These are phyloP conservation scores for Porphyrio hochstetteri DNA, from an alignment of 2,113 vertebrate species.

Conservation along the genomic window DNA sequence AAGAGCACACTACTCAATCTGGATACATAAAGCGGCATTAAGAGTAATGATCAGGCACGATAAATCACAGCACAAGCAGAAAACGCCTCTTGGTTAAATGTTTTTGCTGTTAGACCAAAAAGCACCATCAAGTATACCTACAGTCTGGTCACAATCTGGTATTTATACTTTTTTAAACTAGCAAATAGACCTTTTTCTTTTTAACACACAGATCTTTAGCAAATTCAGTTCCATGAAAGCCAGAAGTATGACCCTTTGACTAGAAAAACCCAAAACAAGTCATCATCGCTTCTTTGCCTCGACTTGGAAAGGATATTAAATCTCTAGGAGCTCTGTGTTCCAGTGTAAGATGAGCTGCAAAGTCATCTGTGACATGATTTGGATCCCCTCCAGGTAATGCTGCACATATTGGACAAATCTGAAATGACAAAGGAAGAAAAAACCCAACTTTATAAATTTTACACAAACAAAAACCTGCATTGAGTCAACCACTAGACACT, in stretches of 20 bases:
- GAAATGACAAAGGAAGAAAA: slow-evolving; percentile 66
- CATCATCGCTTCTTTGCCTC: background rate
- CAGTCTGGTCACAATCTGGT: background rate
- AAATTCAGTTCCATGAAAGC: background rate
- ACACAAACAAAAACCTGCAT: background rate
- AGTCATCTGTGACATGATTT: slow-evolving; percentile 99
- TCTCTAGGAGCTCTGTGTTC: slow-evolving; percentile 99
- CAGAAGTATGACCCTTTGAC: background rate
- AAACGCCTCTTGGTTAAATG: background rate
- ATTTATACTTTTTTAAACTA: background rate
- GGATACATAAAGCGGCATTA: background rate
- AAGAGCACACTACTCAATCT: background rate
- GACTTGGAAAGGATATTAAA: slow-evolving; percentile 94
- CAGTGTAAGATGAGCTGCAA: slow-evolving; percentile 99
- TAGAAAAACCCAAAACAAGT: background rate
- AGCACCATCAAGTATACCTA: background rate
- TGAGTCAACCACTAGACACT: background rate
- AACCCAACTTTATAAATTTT: background rate
- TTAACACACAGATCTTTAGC: background rate
- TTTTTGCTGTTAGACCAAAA: background rate
- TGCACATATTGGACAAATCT: slow-evolving; percentile 99
- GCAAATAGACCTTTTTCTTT: background rate
- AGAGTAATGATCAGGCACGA: background rate
- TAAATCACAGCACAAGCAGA: background rate
- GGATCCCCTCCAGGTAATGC: slow-evolving; percentile 98